These are phyloP conservation scores for Sceloporus tristichus DNA, from an alignment of 2,113 vertebrate species.

Conservation along the genomic window DNA sequence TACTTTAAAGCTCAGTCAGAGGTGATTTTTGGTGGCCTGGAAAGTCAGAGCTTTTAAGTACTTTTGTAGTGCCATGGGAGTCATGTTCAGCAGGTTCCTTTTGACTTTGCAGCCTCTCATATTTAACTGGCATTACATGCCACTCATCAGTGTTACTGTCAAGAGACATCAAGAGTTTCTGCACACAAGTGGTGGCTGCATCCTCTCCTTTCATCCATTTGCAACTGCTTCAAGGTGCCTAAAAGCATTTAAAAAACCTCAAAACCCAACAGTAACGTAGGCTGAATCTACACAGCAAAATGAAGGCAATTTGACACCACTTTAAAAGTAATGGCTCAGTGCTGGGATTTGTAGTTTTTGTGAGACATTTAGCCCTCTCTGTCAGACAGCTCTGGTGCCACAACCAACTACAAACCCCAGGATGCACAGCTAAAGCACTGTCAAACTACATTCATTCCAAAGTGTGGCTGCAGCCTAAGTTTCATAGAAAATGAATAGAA, in stretches of 20 bases:
- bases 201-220: background rate
- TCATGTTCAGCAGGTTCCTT: slow-evolving; percentile 7
- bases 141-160: background rate
- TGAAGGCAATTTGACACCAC: too few relatives aligned
- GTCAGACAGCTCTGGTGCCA: too few relatives aligned
- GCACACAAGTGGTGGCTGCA: background rate
- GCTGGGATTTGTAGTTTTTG: too few relatives aligned
- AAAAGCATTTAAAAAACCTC: background rate
- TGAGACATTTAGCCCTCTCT: too few relatives aligned
- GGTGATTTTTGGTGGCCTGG: background rate
- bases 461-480: background rate
- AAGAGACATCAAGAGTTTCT: background rate
- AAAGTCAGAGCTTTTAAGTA: slow-evolving; percentile 21
- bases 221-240: too few relatives aligned
- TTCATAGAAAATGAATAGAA: background rate
- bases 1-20: slow-evolving; percentile 24
- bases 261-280: too few relatives aligned
- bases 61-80: fast-evolving
- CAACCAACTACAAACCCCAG: too few relatives aligned
- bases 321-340: too few relatives aligned
- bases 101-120: background rate
- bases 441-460: background rate
- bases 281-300: too few relatives aligned
- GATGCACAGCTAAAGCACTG: too few relatives aligned
- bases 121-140: slow-evolving; percentile 6